Evolutionary conservation across 37 sponge, comb jelly and placozoan genomes (phyloP).

Genomic region (Mnemiopsis leidyi): DNA sequence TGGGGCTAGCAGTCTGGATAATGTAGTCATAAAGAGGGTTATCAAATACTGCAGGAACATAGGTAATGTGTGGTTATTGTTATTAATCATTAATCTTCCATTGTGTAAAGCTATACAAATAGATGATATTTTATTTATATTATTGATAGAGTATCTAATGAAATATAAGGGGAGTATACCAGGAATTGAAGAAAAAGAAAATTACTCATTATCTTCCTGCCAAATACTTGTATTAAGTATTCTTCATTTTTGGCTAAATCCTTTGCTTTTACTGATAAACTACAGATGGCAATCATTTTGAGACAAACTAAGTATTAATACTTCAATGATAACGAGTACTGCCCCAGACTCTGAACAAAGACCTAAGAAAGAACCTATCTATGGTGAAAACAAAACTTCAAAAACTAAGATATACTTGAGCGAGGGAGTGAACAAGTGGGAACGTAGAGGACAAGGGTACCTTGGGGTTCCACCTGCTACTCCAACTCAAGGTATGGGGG

Average conservation of each 20-base stretch:
- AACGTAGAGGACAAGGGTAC: not conserved
- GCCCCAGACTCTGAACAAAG: not conserved
- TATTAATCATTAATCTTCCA: no score
- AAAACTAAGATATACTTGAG: slow-evolving; percentile 16
- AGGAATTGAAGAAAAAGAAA: no score
- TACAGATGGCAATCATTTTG: no score
- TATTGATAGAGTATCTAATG: no score
- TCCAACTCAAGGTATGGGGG: slow-evolving; percentile 52
- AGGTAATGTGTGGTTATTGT: not conserved
- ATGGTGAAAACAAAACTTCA: not conserved
- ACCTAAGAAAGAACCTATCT: not conserved
- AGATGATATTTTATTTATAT: not conserved
- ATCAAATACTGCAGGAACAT: slow-evolving; percentile 13
- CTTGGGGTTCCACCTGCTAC: slow-evolving; percentile 56
- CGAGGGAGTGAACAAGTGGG: slow-evolving; percentile 31
- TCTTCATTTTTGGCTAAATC: no score
- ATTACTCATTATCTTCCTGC: no score
- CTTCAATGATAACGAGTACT: no score
- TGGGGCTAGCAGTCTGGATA: not conserved
- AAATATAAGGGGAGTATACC: no score
- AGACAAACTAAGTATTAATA: no score
- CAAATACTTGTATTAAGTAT: no score
- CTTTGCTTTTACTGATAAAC: no score
- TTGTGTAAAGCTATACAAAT: not conserved
- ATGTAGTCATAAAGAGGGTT: not conserved